Base-by-base conservation (phyloP, 92 coral and sea anemone genomes). In the Hydrozoanthus gracilis region DNA sequence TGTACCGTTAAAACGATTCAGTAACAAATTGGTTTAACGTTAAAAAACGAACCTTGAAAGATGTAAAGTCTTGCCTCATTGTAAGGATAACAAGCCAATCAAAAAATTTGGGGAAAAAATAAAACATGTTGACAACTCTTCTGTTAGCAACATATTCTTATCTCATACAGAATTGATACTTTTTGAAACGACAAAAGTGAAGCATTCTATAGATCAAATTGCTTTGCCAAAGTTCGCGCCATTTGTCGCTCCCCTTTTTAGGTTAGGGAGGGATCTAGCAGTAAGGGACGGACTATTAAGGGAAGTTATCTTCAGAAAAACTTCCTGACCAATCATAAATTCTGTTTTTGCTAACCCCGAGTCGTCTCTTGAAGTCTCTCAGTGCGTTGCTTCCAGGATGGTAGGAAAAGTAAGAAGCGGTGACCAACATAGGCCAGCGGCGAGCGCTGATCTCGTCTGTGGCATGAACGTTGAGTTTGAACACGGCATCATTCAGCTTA, bases 361-460 rank as follows among this genome's bases (percentile, higher is more conserved):
- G 72, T 27, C 88, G 67, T 77, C 56, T 7, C 27, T 89, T 87
- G 45, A 84, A 72, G 13, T 77, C 71, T 14, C 6, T 44, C 45
- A 89, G 62, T 5, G 88, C 61, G 10, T 52, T 70, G 60, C 91
- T 87, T 52, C 73, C 86, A 4, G 3, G 11, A 35, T 77, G 73
- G 65, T 77, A 83, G 10, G 82, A 88, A 76, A 89, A 83, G n/a
- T 83, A 61, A 3, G 93, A 91, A 35, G 89, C 88, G 58, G 89
- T 76, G 11, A 88, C 87, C 15, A 88, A 72, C 83, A 91, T 85
- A 2, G 91, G 91, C 73, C 90, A 86, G 48, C 91, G 75, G 72
- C 82, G 87, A 18, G 82, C 76, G 69, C 77, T 76, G 15, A 66
- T 77, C 27, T 78, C 39, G 17, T 61, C 76, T 12, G 84, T 86